Conservation (phyloP, 2,113 vertebrate species). For the Pedionomus torquatus region DNA sequence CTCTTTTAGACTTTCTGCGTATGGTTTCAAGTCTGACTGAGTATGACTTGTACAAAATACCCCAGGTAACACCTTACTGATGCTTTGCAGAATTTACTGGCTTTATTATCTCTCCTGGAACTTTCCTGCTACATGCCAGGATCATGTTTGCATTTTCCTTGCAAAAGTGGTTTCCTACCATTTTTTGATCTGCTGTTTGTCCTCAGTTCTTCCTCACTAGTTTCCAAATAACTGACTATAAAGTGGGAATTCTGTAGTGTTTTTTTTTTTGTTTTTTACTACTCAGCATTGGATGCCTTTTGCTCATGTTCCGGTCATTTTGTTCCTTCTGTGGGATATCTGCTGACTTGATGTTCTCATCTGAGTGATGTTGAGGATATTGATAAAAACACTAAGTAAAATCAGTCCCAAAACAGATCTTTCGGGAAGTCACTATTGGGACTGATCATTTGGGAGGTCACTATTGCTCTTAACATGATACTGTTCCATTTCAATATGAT, state of each 20-base stretch:
- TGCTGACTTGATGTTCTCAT: not conserved
- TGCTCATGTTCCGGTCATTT: not conserved
- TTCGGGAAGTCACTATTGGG: not conserved
- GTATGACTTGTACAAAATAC: not conserved
- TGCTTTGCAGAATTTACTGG: not conserved
- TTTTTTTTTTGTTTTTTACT: not conserved
- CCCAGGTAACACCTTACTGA: not conserved
- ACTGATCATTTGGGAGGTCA: not conserved
- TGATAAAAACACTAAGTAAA: not conserved
- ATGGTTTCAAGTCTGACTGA: not conserved
- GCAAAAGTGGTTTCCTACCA: not conserved
- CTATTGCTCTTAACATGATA: not conserved
- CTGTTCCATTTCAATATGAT: not conserved
- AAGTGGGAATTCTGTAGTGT: not conserved
- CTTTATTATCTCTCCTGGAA: not conserved
- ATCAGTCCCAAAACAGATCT: not conserved
- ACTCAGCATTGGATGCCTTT: not conserved
- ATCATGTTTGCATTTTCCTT: not conserved
- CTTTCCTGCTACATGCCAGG: not conserved
- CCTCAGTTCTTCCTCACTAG: not conserved
- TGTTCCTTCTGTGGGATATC: rapidly evolving
- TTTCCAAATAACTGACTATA: not conserved
- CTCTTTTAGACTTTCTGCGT: not conserved
- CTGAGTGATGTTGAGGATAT: not conserved
- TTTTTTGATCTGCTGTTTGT: not conserved